A percentile compares a stretch with the other conserved stretches of the same genome.
Evolutionary conservation across 2,797 vertebrate genomes (phyloP).

Genomic region (Chelonia mydas): DNA sequence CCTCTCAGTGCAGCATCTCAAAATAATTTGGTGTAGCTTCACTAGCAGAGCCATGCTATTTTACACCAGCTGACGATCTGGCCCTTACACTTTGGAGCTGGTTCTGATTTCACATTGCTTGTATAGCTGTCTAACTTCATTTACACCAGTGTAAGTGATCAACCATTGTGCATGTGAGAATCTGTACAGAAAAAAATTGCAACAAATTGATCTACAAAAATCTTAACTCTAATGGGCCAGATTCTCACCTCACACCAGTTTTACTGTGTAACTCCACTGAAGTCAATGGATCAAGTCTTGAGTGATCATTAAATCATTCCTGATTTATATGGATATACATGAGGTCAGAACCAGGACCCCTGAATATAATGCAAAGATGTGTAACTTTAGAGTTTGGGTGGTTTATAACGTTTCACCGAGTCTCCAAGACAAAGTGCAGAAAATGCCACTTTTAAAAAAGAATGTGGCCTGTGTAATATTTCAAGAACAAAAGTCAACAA

Average conservation of each 20-base stretch:
- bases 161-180: not conserved
- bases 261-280: not conserved
- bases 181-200: not conserved
- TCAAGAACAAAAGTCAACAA: not conserved
- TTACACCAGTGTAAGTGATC: not conserved
- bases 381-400: not conserved
- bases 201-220: not conserved
- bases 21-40: not conserved
- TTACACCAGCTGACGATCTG: not conserved
- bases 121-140: not conserved
- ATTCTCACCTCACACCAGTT: not conserved
- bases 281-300: not conserved
- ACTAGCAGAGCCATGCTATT: not conserved
- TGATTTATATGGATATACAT: not conserved
- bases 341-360: not conserved
- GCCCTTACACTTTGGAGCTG: not conserved
- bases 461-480: not conserved
- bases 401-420: not conserved
- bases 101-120: not conserved
- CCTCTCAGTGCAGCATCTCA: not conserved
- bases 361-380: not conserved
- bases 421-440: not conserved
- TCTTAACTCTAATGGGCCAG: not conserved
- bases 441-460: not conserved
- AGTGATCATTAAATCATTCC: not conserved